Percentiles rank a stretch among this genome's conserved stretches.
Conservation (phyloP, 2,797 vertebrate genomes). For the Peromyscus nudipes region DNA sequence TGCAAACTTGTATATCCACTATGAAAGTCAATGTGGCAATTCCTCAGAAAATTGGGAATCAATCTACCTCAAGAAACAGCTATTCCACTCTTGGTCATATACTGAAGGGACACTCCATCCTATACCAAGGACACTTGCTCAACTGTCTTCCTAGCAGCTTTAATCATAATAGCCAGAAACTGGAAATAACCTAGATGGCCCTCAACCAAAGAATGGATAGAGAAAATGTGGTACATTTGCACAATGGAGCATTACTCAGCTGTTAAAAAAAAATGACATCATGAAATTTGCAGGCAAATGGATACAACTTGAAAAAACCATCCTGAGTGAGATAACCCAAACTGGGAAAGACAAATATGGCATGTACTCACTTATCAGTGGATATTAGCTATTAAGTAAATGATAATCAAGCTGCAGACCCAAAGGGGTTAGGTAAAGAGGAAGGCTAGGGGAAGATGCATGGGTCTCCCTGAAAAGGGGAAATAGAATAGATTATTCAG, state of each 20-base stretch:
- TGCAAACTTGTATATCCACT: neutral
- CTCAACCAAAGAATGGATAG: neutral
- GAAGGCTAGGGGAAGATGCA: neutral
- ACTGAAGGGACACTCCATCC: neutral
- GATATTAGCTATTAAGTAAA: neutral
- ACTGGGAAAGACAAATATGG: neutral
- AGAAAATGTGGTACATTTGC: neutral
- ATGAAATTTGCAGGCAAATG: neutral
- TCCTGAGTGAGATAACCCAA: neutral
- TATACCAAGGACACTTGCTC: neutral
- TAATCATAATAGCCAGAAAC: neutral
- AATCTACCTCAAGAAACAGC: neutral
- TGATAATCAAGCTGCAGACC: neutral
- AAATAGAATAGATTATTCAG: neutral
- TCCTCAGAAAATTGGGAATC: neutral
- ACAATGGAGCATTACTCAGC: neutral
- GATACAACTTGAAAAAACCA: neutral
- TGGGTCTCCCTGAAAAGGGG: neutral
- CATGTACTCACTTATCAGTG: neutral
- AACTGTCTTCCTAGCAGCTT: neutral
- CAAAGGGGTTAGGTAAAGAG: neutral
- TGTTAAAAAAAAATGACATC: neutral
- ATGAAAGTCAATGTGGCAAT: neutral
- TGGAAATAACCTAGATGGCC: neutral
- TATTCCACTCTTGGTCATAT: neutral